Evolutionary conservation across 1,140 invertebrate species (phyloP).

Genomic region (Wiebesia pumilae): DNA sequence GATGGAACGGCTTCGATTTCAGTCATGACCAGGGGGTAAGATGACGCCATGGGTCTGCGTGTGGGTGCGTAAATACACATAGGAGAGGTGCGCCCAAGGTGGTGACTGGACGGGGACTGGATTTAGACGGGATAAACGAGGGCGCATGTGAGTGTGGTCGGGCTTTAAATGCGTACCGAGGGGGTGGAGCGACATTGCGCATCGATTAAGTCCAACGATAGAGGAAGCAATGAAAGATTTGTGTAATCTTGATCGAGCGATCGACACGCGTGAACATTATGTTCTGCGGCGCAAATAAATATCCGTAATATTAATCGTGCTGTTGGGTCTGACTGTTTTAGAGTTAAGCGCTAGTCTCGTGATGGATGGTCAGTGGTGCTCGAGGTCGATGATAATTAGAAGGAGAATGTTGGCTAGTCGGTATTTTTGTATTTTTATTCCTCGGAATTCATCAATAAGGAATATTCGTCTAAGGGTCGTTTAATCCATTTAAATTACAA

Average conservation of each 20-base stretch:
- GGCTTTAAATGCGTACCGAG: too few species aligned
- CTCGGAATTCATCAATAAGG: neutral
- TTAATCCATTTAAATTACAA: neutral
- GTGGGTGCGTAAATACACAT: too few species aligned
- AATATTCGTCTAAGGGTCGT: neutral
- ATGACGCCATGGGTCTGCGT: too few species aligned
- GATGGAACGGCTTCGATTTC: too few species aligned
- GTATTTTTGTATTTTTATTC: neutral
- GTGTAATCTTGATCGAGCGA: neutral
- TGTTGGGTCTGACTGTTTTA: neutral
- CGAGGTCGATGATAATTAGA: neutral
- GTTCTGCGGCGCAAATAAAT: neutral
- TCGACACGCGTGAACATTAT: neutral
- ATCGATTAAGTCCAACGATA: neutral
- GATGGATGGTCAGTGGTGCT: neutral
- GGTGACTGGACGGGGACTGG: too few species aligned
- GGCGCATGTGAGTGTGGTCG: too few species aligned
- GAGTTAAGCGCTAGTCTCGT: neutral
- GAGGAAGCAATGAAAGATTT: neutral
- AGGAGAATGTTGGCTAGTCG: neutral
- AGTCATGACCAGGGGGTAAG: too few species aligned
- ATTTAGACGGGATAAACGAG: neutral
- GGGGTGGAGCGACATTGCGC: too few species aligned
- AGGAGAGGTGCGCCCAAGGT: too few species aligned
- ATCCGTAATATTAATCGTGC: neutral